phyloP scores from a whole-genome alignment of 1,140 invertebrate species.

The Onthophagus taurus region DNA sequence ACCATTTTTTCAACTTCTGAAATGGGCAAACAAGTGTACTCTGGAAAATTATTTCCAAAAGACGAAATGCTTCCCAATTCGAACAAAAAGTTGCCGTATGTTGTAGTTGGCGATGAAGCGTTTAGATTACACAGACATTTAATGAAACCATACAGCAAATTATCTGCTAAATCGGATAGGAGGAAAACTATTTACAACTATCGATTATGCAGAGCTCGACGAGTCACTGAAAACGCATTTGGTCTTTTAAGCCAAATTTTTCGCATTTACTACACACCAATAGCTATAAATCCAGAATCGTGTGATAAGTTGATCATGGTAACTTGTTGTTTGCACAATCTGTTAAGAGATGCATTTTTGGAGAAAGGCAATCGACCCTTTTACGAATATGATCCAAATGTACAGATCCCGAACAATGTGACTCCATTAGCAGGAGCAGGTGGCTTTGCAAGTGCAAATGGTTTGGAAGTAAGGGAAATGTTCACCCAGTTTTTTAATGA shows the following conservation, averaged over 20 bases:
- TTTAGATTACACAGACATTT: slow-evolving; percentile 26
- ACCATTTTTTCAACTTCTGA: slow-evolving; percentile 21
- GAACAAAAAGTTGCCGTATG: slow-evolving; percentile 19
- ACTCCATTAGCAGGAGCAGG: too few species aligned
- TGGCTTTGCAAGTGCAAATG: too few species aligned
- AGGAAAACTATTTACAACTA: slow-evolving; percentile 41
- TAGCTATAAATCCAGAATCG: slow-evolving; percentile 26
- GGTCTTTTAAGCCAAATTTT: slow-evolving; percentile 33
- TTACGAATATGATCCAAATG: too few species aligned
- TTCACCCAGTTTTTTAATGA: too few species aligned
- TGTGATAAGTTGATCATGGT: slow-evolving; percentile 6
- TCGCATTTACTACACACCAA: slow-evolving; percentile 29
- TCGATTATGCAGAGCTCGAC: slow-evolving; percentile 31
- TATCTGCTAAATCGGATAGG: background rate
- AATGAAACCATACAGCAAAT: slow-evolving; percentile 23
- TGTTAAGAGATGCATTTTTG: too few species aligned
- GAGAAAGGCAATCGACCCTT: too few species aligned
- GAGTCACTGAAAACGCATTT: slow-evolving; percentile 37
- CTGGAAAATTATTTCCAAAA: background rate
- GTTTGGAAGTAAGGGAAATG: too few species aligned
- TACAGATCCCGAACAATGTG: too few species aligned
- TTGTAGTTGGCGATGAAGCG: slow-evolving; percentile 27
- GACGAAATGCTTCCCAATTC: background rate
- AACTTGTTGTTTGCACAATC: slow-evolving; percentile 6
- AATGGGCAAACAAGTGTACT: slow-evolving; percentile 8